phyloP scores from a whole-genome alignment of 2,888 invertebrate species.

The Nemotelus nigrinus region DNA sequence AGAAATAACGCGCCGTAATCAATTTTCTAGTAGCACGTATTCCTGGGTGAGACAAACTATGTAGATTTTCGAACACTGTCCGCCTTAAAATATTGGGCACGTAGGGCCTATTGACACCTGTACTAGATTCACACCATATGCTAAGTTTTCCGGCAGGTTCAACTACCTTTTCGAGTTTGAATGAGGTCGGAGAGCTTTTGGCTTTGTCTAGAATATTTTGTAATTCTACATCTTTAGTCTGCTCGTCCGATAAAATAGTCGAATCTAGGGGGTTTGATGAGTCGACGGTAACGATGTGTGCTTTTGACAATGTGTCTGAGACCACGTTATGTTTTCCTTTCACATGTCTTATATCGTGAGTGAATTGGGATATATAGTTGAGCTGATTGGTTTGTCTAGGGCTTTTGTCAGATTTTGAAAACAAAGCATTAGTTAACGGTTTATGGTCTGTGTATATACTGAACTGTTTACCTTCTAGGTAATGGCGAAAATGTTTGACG shows the following conservation, averaged over 20 bases:
- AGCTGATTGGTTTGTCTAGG: constrained; percentile 40
- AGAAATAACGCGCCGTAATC: constrained; percentile 40
- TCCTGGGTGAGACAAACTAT: not conserved
- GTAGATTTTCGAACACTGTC: not conserved
- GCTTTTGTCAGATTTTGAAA: constrained; percentile 50
- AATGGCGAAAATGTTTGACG: constrained; percentile 58
- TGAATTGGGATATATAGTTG: constrained; percentile 24
- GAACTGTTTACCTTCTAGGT: constrained; percentile 57
- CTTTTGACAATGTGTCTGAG: constrained; percentile 12
- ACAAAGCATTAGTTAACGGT: constrained; percentile 25
- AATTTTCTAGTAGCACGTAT: not conserved
- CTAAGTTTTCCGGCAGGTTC: too few species aligned
- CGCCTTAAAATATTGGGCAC: not conserved
- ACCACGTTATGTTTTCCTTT: too few species aligned
- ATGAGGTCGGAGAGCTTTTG: too few species aligned
- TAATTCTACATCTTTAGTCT: not conserved
- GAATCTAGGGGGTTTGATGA: not conserved
- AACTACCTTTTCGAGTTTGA: too few species aligned
- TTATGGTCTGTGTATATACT: not conserved
- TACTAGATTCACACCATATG: not conserved
- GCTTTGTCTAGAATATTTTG: not conserved
- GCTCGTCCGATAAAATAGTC: too few species aligned
- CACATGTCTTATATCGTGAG: not conserved
- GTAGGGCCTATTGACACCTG: not conserved
- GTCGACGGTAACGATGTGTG: not conserved